These are phyloP conservation scores for Mastigias papua DNA, from an alignment of 30 jellyfish, hydroid and myxozoan species.

Conservation along the genomic window DNA sequence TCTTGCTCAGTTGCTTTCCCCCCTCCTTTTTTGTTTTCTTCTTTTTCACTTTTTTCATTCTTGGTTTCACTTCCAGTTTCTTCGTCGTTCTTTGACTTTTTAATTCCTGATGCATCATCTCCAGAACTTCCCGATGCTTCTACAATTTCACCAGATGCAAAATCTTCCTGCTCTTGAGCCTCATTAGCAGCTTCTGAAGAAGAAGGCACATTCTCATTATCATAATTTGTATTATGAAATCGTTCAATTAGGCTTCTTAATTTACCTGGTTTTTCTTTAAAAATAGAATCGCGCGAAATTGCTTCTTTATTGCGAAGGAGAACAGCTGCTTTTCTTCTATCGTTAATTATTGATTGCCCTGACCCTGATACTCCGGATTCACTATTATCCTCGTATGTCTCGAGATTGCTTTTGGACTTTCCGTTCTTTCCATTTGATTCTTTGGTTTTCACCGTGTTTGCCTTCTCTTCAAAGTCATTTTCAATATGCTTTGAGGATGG, in stretches of 20 bases:
- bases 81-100: constrained; percentile 9
- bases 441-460: neutral
- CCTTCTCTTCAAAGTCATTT: constrained; percentile 27
- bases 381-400: neutral
- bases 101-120: constrained; percentile 19
- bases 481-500: constrained; percentile 75
- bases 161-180: constrained; percentile 20
- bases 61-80: neutral
- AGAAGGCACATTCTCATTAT: constrained; percentile 44
- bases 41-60: constrained; percentile 4
- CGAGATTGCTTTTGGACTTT: neutral
- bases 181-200: constrained; percentile 57
- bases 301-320: neutral
- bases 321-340: neutral
- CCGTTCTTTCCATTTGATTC: neutral
- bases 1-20: constrained; percentile 60
- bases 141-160: constrained; percentile 9
- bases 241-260: neutral
- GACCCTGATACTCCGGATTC: constrained; percentile 36
- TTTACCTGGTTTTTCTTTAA: neutral
- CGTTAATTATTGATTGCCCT: neutral
- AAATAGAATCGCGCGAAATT: neutral
- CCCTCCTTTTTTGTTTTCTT: constrained; percentile 25
- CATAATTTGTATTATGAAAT: neutral
- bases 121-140: constrained; percentile 37